Percentiles rank a stretch among this genome's conserved stretches.
phyloP scores from a whole-genome alignment of 2,888 invertebrate genomes.

The Brachycybe producta region DNA sequence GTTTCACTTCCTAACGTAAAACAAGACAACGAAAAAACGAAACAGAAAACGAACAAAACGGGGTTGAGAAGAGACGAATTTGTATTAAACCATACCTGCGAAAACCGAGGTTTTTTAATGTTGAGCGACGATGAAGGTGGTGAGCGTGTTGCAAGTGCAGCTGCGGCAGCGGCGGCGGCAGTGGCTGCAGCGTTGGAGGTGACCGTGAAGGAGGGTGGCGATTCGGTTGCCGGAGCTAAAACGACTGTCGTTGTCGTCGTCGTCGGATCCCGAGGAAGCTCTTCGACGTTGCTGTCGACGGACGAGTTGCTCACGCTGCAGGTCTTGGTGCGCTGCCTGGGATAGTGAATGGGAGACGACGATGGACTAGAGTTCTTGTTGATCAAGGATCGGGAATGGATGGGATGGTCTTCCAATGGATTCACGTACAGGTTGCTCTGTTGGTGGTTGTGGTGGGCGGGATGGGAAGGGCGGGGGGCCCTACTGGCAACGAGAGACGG shows the following conservation, averaged over 20 bases:
- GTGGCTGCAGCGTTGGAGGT: constrained; percentile 9
- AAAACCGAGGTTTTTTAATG: constrained; percentile 19
- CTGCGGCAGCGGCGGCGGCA: constrained; percentile 4
- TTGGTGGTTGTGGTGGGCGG: constrained; percentile 21
- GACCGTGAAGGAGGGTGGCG: constrained; percentile 17
- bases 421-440: constrained; percentile 31
- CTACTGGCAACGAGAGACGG: constrained; percentile 24
- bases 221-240: constrained; percentile 19
- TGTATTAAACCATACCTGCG: constrained; percentile 16
- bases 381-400: background rate
- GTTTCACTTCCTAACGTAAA: constrained; percentile 22
- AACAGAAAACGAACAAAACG: no score
- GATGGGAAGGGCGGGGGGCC: constrained; percentile 24
- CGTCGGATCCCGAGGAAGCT: constrained; percentile 27
- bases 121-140: background rate
- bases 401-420: constrained; percentile 28
- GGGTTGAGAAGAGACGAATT: no score
- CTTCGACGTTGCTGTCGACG: constrained; percentile 27
- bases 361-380: background rate
- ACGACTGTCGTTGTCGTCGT: constrained; percentile 29
- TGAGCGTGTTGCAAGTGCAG: constrained; percentile 7
- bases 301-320: constrained; percentile 27
- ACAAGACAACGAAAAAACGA: background rate
- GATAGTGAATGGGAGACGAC: background rate
- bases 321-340: background rate